A percentile compares a stretch with the other conserved stretches of the same genome.
Evolutionary conservation across 1,140 invertebrate species (phyloP).

Genomic region (Cryptotermes secundus): DNA sequence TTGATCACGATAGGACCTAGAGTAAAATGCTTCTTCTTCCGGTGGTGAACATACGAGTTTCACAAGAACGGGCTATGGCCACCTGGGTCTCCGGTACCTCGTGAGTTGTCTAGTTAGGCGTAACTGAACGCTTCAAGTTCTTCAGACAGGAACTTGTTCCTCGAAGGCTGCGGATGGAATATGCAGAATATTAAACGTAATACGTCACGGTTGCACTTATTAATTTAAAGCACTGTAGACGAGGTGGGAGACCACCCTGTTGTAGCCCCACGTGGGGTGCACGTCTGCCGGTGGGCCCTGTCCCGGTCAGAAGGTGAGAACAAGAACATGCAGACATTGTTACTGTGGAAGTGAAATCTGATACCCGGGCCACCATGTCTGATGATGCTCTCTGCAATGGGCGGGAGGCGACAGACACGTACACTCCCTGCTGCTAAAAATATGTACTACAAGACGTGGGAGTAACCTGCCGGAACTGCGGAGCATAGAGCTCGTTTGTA

Average conservation of each 20-base stretch:
- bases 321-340: slow-evolving; percentile 12
- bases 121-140: background rate
- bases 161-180: no score
- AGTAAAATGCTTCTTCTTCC: no score
- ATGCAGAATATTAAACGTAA: background rate
- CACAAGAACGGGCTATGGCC: no score
- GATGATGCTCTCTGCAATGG: background rate
- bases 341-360: background rate
- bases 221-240: background rate
- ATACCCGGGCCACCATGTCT: background rate
- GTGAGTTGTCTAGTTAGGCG: no score
- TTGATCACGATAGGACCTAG: no score
- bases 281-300: background rate
- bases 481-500: no score
- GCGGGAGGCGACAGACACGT: background rate
- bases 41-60: no score
- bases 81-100: no score
- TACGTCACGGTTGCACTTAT: background rate
- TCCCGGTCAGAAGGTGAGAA: slow-evolving; percentile 1
- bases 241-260: background rate
- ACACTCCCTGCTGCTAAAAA: slow-evolving; percentile 14
- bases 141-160: background rate
- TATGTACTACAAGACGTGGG: background rate
- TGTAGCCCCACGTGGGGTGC: background rate
- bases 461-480: no score